Percentiles rank a stretch among this genome's conserved stretches.
These are phyloP conservation scores for Seriola rivoliana DNA, from an alignment of 2,113 vertebrate genomes.

Conservation along the genomic window DNA sequence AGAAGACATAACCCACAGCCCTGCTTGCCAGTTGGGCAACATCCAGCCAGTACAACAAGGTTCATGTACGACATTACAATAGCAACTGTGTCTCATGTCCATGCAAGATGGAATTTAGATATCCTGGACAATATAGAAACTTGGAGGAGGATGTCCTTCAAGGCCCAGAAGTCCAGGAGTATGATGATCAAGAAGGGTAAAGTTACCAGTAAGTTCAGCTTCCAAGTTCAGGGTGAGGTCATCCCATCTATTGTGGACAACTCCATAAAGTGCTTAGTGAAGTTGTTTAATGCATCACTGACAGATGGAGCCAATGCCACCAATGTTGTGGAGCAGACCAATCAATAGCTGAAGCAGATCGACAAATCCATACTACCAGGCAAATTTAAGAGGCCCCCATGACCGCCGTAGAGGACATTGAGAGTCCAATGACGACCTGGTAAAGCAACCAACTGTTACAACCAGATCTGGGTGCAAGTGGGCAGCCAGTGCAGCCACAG, in stretches of 20 bases:
- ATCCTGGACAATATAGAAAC: neutral
- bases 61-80: too few species aligned
- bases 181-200: neutral
- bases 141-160: neutral
- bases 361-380: neutral
- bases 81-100: too few species aligned
- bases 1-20: too few species aligned
- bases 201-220: neutral
- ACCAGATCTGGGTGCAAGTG: too few species aligned
- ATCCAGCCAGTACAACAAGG: too few species aligned
- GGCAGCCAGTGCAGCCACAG: too few species aligned
- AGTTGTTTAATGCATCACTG: neutral
- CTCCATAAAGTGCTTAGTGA: neutral
- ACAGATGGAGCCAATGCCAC: neutral
- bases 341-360: neutral
- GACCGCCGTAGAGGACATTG: neutral
- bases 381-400: neutral
- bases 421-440: too few species aligned
- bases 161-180: neutral
- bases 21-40: too few species aligned
- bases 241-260: neutral
- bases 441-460: too few species aligned
- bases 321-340: neutral
- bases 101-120: neutral
- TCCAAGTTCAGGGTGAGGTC: neutral